A percentile compares a stretch with the other conserved stretches of the same genome.
Evolutionary conservation across 2,113 vertebrate species (phyloP).

Genomic region (Percopsis transmontana): DNA sequence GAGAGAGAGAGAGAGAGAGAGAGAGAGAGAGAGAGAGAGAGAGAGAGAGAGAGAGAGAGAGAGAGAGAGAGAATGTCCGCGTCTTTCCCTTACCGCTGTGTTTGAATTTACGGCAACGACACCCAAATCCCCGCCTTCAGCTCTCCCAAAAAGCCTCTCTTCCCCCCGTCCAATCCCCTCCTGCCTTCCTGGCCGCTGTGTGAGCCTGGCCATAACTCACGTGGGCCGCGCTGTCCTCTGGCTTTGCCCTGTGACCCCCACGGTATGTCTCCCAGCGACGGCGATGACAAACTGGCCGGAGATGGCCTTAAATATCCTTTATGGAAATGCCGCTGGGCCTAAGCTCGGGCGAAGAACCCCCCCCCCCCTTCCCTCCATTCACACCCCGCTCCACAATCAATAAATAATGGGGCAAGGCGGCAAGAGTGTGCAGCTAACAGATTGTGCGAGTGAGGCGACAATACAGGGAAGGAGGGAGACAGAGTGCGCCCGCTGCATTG

Average conservation of each 20-base stretch:
- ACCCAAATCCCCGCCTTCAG: constrained; percentile 24
- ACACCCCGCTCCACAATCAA: constrained; percentile 61
- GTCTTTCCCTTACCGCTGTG: constrained; percentile 20
- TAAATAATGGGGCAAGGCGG: constrained; percentile 73
- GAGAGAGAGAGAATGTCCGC: neutral
- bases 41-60: neutral
- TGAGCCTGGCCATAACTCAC: constrained; percentile 67
- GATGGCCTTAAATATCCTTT: constrained; percentile 72
- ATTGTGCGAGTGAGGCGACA: constrained; percentile 55
- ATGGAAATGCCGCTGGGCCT: constrained; percentile 66
- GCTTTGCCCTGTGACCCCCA: constrained; percentile 51
- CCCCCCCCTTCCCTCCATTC: constrained; percentile 14
- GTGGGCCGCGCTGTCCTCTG: constrained; percentile 47
- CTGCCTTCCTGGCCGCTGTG: constrained; percentile 30
- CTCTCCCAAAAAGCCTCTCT: constrained; percentile 23
- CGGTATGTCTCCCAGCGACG: constrained; percentile 47
- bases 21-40: neutral
- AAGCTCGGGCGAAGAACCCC: constrained; percentile 7
- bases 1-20: constrained; percentile 56
- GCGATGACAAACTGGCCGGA: constrained; percentile 40
- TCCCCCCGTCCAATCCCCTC: constrained; percentile 7
- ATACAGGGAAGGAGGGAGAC: constrained; percentile 13
- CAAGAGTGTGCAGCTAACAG: constrained; percentile 65
- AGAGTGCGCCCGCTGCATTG: constrained; percentile 43
- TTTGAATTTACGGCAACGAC: constrained; percentile 31